These are phyloP conservation scores for Proterorhinus semilunaris DNA, from an alignment of 2,113 vertebrate species.

Conservation along the genomic window DNA sequence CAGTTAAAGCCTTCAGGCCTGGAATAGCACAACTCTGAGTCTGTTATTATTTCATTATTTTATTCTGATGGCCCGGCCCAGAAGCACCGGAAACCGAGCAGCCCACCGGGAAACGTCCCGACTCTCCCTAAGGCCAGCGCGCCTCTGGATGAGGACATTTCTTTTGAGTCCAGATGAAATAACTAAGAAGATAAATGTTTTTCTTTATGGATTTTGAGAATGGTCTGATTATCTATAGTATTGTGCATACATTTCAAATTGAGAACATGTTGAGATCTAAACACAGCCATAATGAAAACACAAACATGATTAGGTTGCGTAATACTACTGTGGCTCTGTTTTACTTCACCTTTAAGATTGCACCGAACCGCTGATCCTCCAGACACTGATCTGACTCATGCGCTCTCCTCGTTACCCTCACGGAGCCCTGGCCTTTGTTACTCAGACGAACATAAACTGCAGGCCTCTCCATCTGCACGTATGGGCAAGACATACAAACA, in stretches of 20 bases:
- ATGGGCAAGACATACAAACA: conserved; percentile 44
- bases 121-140: no score
- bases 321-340: conserved; percentile 2
- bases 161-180: no score
- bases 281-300: not conserved
- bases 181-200: no score
- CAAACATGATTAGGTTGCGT: not conserved
- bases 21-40: no score
- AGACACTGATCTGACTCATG: conserved; percentile 37
- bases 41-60: no score
- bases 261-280: not conserved
- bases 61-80: no score
- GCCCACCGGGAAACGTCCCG: no score
- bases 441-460: conserved; percentile 35
- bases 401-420: conserved; percentile 18
- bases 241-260: not conserved
- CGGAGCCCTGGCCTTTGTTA: conserved; percentile 48
- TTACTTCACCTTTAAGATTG: not conserved
- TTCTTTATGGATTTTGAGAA: no score
- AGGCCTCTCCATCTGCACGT: conserved; percentile 40
- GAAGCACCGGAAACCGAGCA: no score
- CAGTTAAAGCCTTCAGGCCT: no score
- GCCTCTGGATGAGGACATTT: no score
- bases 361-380: not conserved
- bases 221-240: no score